A percentile compares a stretch with the other conserved stretches of the same genome.
Evolutionary conservation across 2,113 vertebrate genomes (phyloP).

Genomic region (Hemicordylus capensis): DNA sequence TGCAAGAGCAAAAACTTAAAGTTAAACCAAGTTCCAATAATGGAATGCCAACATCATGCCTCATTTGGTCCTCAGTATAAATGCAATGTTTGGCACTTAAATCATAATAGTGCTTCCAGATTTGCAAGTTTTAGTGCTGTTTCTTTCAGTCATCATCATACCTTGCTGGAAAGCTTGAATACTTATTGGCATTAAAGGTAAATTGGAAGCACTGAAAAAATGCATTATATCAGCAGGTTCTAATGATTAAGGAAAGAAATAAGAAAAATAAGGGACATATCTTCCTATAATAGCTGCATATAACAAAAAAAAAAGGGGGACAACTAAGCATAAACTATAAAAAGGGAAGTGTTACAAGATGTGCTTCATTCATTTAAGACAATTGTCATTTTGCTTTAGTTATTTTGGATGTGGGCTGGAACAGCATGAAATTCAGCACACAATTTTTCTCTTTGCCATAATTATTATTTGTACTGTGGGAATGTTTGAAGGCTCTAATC

Average conservation of each 20-base stretch:
- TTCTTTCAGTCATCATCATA: not conserved
- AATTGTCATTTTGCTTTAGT: not conserved
- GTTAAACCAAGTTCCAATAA: too few relatives aligned
- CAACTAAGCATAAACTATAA: not conserved
- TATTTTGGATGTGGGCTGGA: not conserved
- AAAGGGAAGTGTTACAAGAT: not conserved
- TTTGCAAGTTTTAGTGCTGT: not conserved
- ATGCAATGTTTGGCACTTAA: not conserved
- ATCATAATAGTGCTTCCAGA: not conserved
- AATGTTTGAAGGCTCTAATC: constrained; percentile 1
- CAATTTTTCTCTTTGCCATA: not conserved
- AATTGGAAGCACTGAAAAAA: not conserved
- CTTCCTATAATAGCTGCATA: not conserved
- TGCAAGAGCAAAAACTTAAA: too few relatives aligned
- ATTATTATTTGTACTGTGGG: constrained; percentile 15
- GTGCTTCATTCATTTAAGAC: not conserved
- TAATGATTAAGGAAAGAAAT: not conserved
- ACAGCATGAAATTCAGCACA: not conserved
- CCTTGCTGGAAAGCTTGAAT: not conserved
- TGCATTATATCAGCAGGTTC: not conserved
- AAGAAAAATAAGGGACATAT: not conserved
- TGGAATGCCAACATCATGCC: too few relatives aligned
- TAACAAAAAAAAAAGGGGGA: not conserved
- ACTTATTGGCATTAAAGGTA: not conserved
- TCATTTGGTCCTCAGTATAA: too few relatives aligned